Percentiles rank a stretch among this genome's conserved stretches.
These are phyloP conservation scores for Bostrychus sinensis DNA, from an alignment of 2,113 vertebrate species.

Conservation along the genomic window DNA sequence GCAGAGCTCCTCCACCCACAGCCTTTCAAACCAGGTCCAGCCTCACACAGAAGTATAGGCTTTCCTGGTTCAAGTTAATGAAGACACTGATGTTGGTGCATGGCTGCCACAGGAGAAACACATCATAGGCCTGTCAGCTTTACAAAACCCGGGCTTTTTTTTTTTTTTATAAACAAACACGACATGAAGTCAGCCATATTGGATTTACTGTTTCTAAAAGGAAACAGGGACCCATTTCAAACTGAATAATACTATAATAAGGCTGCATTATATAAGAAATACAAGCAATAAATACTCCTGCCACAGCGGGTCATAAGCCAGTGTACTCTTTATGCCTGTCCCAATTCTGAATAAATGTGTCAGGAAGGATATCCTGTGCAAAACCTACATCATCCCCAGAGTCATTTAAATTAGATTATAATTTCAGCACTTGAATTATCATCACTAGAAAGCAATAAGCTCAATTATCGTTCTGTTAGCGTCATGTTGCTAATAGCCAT, in stretches of 20 bases:
- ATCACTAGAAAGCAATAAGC: no score
- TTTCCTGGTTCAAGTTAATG: conserved; percentile 54
- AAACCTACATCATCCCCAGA: no score
- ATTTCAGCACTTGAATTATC: no score
- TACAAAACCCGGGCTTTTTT: conserved; percentile 9
- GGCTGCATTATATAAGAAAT: not conserved
- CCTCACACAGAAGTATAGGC: conserved; percentile 42
- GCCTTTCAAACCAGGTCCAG: conserved; percentile 41
- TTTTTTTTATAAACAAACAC: conserved; percentile 20
- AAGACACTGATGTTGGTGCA: conserved; percentile 38
- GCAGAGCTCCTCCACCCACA: conserved; percentile 49
- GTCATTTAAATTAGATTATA: no score
- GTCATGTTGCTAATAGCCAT: no score
- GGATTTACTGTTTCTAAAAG: not conserved
- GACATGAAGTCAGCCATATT: not conserved
- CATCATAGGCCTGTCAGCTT: conserved; percentile 14
- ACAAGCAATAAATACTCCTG: no score
- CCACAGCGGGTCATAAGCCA: not conserved
- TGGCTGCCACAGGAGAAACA: conserved; percentile 29
- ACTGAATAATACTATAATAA: not conserved
- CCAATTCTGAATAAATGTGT: not conserved
- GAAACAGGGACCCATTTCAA: not conserved
- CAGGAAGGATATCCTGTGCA: no score
- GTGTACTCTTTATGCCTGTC: no score
- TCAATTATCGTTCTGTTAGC: no score